These are phyloP conservation scores for Vicugna pacos DNA, from an alignment of 2,113 vertebrate genomes.

Conservation along the genomic window DNA sequence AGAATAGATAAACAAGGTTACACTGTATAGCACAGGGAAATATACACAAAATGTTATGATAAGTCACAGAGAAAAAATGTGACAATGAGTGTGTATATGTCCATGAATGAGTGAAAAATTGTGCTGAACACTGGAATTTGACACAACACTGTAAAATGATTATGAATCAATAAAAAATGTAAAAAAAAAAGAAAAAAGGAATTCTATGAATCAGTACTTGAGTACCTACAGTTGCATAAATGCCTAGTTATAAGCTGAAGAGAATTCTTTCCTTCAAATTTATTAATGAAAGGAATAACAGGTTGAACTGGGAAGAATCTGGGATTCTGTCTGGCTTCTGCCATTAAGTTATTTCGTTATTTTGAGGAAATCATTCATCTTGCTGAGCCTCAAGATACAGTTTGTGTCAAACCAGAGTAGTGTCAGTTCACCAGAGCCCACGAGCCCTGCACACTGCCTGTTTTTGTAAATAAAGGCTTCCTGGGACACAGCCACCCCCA, in stretches of 20 bases:
- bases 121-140: no score
- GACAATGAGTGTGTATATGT: no score
- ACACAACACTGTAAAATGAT: no score
- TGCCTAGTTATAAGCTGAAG: not conserved
- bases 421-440: not conserved
- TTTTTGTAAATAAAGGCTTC: constrained; percentile 3
- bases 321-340: not conserved
- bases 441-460: not conserved
- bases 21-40: no score
- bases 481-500: not conserved
- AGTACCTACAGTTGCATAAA: not conserved
- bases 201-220: not conserved
- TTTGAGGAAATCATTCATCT: not conserved
- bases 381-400: not conserved
- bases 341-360: not conserved
- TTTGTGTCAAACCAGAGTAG: not conserved
- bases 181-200: not conserved
- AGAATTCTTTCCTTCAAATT: not conserved
- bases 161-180: no score
- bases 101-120: no score
- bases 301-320: not conserved
- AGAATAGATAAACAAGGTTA: no score
- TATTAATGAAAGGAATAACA: not conserved
- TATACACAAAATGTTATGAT: no score
- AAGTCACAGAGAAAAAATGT: no score